Evolutionary conservation across 2,113 vertebrate species (phyloP).

Genomic region (Oryzias melastigma): DNA sequence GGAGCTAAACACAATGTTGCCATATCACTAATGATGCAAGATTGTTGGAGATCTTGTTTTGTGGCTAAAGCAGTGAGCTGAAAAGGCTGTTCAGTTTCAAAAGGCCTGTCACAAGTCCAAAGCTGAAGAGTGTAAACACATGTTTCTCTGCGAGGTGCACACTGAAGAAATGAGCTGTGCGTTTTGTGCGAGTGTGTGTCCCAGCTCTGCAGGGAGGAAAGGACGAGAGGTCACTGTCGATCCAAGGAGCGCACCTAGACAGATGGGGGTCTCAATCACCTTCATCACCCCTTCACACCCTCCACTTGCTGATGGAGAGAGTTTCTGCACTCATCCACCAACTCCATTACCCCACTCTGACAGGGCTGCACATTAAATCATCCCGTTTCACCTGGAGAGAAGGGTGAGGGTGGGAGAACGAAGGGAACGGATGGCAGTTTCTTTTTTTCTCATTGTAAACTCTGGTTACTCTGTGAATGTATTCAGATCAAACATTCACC

Average conservation of each 20-base stretch:
- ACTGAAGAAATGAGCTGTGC: constrained; percentile 40
- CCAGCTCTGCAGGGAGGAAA: constrained; percentile 45
- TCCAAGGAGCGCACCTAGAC: constrained; percentile 35
- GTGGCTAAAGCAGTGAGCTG: constrained; percentile 38
- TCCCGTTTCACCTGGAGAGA: constrained; percentile 68
- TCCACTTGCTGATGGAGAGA: constrained; percentile 45
- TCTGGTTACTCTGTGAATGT: constrained; percentile 31
- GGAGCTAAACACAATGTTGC: too few species aligned
- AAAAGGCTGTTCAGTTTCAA: constrained; percentile 42
- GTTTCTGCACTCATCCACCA: constrained; percentile 50
- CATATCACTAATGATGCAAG: not conserved
- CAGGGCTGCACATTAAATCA: constrained; percentile 69
- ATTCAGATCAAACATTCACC: constrained; percentile 35
- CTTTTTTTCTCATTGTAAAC: not conserved
- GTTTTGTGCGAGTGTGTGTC: constrained; percentile 39
- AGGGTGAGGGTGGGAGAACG: constrained; percentile 42
- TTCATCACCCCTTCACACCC: constrained; percentile 34
- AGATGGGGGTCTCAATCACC: constrained; percentile 62
- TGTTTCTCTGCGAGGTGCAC: constrained; percentile 20
- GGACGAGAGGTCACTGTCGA: constrained; percentile 52
- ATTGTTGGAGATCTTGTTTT: constrained; percentile 28
- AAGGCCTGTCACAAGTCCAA: constrained; percentile 44
- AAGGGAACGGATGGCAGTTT: constrained; percentile 5
- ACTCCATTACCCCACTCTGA: constrained; percentile 68
- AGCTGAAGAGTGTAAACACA: constrained; percentile 36